A percentile compares a stretch with the other conserved stretches of the same genome.
These are phyloP conservation scores for Siderastrea radians DNA, from an alignment of 92 coral and sea anemone species.

Conservation along the genomic window DNA sequence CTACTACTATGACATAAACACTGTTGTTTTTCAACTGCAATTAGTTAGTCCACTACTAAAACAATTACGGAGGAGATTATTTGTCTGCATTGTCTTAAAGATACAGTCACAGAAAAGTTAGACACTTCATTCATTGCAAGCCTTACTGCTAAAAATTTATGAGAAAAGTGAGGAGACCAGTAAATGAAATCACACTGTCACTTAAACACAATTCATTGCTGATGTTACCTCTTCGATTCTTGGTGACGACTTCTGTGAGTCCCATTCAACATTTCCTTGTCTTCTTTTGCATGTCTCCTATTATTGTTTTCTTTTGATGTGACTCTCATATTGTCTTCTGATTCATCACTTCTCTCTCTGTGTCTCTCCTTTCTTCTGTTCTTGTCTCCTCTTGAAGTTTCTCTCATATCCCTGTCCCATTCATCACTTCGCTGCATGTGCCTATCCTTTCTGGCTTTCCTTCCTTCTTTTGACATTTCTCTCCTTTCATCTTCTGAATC, in stretches of 20 bases:
- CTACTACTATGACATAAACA: no score
- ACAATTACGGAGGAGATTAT: no score
- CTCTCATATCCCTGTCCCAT: slow-evolving; percentile 33
- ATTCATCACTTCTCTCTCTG: slow-evolving; percentile 8
- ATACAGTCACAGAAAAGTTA: no score
- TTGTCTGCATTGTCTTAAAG: no score
- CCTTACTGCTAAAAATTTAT: no score
- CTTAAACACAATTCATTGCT: not conserved
- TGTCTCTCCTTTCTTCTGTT: slow-evolving; percentile 15
- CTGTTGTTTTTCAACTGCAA: no score
- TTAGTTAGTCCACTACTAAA: no score
- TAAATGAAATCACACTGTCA: no score
- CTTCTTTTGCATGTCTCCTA: not conserved
- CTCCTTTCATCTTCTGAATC: not conserved
- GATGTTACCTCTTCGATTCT: slow-evolving; percentile 23
- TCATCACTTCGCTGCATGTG: slow-evolving; percentile 18
- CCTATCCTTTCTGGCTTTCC: slow-evolving; percentile 43
- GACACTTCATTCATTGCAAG: no score
- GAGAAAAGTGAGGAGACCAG: no score
- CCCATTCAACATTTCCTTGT: slow-evolving; percentile 14
- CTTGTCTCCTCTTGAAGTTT: not conserved
- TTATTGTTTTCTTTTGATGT: not conserved
- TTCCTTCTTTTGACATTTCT: slow-evolving; percentile 29
- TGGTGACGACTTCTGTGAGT: slow-evolving; percentile 1
- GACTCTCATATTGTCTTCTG: slow-evolving; percentile 10